phyloP scores from a whole-genome alignment of 92 coral and sea anemone species.

The Montipora capitata region DNA sequence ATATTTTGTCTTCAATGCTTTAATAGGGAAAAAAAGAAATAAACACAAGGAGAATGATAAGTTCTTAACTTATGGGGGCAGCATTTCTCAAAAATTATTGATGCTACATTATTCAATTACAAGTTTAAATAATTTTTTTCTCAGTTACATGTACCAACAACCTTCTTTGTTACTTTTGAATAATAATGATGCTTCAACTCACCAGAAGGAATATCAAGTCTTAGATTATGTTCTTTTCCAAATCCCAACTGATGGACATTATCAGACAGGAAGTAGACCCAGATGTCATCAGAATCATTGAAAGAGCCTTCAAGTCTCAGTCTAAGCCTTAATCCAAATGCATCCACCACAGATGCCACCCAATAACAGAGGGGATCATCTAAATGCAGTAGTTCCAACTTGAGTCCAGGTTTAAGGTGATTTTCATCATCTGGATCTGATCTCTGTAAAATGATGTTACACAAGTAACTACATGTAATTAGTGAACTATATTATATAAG shows the following conservation, averaged over 20 bases:
- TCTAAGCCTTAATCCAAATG: slow-evolving; percentile 82
- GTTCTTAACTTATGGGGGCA: no score
- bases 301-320: slow-evolving; percentile 78
- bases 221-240: slow-evolving; percentile 78
- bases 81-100: no score
- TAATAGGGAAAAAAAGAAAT: not conserved
- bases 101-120: not conserved
- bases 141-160: not conserved
- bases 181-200: not conserved
- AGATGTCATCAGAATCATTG: slow-evolving; percentile 73
- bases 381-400: slow-evolving; percentile 77
- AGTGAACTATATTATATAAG: no score
- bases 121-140: not conserved
- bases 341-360: slow-evolving; percentile 83
- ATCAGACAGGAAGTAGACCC: slow-evolving; percentile 85
- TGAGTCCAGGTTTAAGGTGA: slow-evolving; percentile 71
- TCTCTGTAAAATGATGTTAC: slow-evolving; percentile 21
- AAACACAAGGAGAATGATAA: no score
- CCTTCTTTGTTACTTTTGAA: not conserved
- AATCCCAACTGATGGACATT: slow-evolving; percentile 84
- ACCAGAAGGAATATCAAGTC: slow-evolving; percentile 54
- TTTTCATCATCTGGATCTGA: slow-evolving; percentile 65
- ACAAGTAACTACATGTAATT: not conserved
- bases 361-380: slow-evolving; percentile 81
- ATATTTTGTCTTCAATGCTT: slow-evolving; percentile 21